phyloP scores from a whole-genome alignment of 2,113 vertebrate species.

The Megaceryle torquata region DNA sequence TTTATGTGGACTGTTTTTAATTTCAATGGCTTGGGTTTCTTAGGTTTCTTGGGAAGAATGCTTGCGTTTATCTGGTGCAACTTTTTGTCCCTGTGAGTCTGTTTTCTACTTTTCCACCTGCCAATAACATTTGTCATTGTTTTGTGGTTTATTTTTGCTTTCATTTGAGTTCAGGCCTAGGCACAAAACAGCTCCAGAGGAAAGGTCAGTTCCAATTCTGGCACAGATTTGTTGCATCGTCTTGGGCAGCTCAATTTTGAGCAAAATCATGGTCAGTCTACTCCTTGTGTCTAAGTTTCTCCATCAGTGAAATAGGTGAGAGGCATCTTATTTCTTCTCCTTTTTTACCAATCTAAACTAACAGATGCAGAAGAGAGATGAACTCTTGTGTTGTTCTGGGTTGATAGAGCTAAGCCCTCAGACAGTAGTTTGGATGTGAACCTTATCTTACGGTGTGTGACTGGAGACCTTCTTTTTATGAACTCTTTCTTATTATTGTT shows the following conservation, averaged over 20 bases:
- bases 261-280: background rate
- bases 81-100: background rate
- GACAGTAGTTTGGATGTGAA: background rate
- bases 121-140: background rate
- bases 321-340: background rate
- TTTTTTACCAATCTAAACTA: background rate
- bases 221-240: background rate
- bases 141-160: constrained; percentile 1
- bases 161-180: background rate
- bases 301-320: background rate
- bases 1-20: background rate
- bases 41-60: background rate
- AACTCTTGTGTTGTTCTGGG: background rate
- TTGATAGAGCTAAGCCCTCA: background rate
- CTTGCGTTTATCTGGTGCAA: background rate
- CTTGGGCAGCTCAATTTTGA: background rate
- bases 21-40: background rate
- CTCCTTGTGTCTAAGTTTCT: background rate
- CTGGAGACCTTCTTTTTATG: background rate
- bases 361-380: background rate
- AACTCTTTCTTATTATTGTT: background rate
- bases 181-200: background rate
- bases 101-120: background rate
- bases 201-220: background rate
- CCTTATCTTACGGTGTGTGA: background rate